phyloP scores from a whole-genome alignment of 2,113 vertebrate genomes.

The Oceanites oceanicus region DNA sequence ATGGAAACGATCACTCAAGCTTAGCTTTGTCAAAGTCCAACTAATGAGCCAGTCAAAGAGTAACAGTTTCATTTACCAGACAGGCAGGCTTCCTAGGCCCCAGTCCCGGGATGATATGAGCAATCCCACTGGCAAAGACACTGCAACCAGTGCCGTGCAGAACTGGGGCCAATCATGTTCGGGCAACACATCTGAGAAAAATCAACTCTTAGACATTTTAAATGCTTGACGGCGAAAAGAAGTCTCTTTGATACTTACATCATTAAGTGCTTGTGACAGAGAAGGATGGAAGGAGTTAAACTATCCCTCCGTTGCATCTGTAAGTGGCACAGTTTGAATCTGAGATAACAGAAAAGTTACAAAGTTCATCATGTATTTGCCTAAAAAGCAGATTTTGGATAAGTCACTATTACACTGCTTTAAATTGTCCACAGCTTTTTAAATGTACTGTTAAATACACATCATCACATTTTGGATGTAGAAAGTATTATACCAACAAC shows the following conservation, averaged over 20 bases:
- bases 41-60: neutral
- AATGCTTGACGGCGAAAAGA: neutral
- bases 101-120: neutral
- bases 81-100: neutral
- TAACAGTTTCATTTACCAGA: neutral
- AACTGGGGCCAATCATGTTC: fast-evolving
- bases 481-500: neutral
- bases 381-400: neutral
- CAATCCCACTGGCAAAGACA: neutral
- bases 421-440: neutral
- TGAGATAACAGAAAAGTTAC: neutral
- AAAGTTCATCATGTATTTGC: neutral
- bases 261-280: neutral
- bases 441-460: neutral
- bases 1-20: neutral
- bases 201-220: neutral
- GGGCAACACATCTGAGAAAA: neutral
- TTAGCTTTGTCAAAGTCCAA: neutral
- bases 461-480: neutral
- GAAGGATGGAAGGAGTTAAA: neutral
- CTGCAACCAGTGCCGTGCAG: neutral
- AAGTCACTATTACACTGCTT: neutral
- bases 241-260: neutral
- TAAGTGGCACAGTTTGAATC: neutral
- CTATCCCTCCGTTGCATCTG: neutral